These are phyloP conservation scores for Isoperla grammatica DNA, from an alignment of 2,888 invertebrate species.

Conservation along the genomic window DNA sequence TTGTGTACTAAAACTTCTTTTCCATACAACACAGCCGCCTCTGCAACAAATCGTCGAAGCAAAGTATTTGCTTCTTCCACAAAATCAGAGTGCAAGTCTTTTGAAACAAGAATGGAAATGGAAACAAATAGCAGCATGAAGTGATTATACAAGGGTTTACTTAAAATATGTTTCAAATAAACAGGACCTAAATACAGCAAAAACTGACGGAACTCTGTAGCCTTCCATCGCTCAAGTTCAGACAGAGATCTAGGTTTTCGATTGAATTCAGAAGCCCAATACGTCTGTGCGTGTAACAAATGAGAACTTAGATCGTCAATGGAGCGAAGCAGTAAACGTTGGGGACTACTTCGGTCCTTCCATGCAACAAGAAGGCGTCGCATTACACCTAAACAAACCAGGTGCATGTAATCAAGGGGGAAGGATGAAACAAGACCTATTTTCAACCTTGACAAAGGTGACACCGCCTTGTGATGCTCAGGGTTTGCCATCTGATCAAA, in stretches of 20 bases:
- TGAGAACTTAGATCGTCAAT: not conserved
- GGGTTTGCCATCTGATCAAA: not conserved
- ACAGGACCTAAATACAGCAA: conserved; percentile 35
- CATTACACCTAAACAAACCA: conserved; percentile 26
- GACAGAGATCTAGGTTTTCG: conserved; percentile 34
- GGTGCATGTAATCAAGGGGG: conserved; percentile 28
- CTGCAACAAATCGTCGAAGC: not conserved
- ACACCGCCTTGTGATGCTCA: not conserved
- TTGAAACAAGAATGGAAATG: not conserved
- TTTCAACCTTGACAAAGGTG: conserved; percentile 15
- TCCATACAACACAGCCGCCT: not conserved
- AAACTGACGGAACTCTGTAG: conserved; percentile 36
- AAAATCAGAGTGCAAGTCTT: not conserved
- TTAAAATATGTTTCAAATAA: conserved; percentile 30
- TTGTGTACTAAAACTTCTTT: not conserved
- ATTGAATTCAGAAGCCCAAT: conserved; percentile 32
- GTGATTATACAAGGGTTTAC: not conserved
- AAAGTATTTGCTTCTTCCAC: not conserved
- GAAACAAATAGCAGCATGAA: conserved; percentile 10
- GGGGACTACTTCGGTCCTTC: conserved; percentile 20
- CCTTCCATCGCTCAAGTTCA: conserved; percentile 36
- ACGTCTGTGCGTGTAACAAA: not conserved
- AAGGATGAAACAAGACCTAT: conserved; percentile 20
- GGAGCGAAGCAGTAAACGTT: not conserved
- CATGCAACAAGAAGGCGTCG: conserved; percentile 24